Percentiles rank a stretch among this genome's conserved stretches.
Evolutionary conservation across 2,888 invertebrate species (phyloP).

Genomic region (Sylvicola fuscatus): DNA sequence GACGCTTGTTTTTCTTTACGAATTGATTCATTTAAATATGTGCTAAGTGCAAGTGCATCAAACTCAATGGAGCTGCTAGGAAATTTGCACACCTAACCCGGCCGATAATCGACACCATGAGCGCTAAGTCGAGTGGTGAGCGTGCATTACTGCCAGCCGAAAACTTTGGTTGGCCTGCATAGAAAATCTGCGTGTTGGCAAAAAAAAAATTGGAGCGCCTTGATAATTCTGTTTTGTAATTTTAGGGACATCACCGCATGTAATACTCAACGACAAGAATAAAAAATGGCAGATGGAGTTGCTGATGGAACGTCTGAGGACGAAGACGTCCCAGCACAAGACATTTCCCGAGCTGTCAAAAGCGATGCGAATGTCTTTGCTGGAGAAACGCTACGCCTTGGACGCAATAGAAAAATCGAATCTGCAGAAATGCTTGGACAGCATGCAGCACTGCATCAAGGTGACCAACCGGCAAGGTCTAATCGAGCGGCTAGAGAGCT

Average conservation of each 20-base stretch:
- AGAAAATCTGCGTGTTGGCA: too few relatives aligned
- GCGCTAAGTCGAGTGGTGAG: too few relatives aligned
- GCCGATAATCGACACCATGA: too few relatives aligned
- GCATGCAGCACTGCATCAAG: constrained; percentile 83
- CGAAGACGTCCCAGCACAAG: constrained; percentile 61
- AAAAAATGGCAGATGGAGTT: constrained; percentile 67
- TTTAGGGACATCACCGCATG: background rate
- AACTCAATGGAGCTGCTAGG: too few relatives aligned
- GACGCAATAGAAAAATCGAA: constrained; percentile 70
- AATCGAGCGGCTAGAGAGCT: constrained; percentile 77
- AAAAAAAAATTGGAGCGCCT: too few relatives aligned
- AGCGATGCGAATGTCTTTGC: constrained; percentile 64
- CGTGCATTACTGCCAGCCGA: too few relatives aligned
- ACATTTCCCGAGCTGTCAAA: constrained; percentile 73
- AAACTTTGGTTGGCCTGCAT: too few relatives aligned
- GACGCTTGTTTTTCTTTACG: too few relatives aligned
- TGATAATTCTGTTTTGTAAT: too few relatives aligned
- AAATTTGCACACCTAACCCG: too few relatives aligned
- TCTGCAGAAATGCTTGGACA: constrained; percentile 77
- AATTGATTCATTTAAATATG: too few relatives aligned
- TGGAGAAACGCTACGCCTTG: constrained; percentile 75
- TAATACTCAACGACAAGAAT: constrained; percentile 29
- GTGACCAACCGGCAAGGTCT: constrained; percentile 79
- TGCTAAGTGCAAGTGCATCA: too few relatives aligned
- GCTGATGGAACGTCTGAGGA: constrained; percentile 78